Evolutionary conservation across 2,797 vertebrate species (phyloP), one percentile per base, ranked within the genome.

Genomic region (Arrhamphus sclerolepis): DNA sequence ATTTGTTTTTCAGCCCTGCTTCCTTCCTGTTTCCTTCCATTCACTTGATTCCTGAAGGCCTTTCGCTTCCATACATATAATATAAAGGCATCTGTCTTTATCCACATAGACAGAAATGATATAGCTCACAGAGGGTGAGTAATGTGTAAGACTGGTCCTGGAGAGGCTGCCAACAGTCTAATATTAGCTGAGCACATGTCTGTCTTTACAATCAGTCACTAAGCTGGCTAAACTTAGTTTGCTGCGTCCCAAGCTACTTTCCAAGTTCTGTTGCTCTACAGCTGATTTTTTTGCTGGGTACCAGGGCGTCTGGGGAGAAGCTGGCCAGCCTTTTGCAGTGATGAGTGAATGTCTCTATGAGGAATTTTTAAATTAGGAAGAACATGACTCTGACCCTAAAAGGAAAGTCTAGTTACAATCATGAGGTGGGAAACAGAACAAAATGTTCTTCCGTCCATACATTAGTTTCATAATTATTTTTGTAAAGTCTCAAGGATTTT

Each of bases 171-270:
- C 87, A 89, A 50, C 46, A 66, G 18, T 86, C 90, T 92, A 92
- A 92, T 91, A 91, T 92, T 92, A 93, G 89, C 85, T 41, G 56
- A 82, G 84, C 89, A 87, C 87, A 87, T 78, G 83, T 81, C 80
- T 82, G 82, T 84, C 90, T 90, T 88, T 82, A 85, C 71, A 83
- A 75, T 80, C 78, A 77, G 70, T 86, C 87, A 80, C 78, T 85
- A 82, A 86, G 73, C 77, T 85, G 78, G 83, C 91, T 93, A 88
- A 89, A 90, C 80, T 87, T 91, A 88, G 85, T 65, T 66, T 64
- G 50, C 56, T 72, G 71, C 34, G 75, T 82, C 81, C 74, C 79
- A 82, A 84, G 75, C 72, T 47, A 73, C 51, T 70, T 71, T 75
- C 76, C 64, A 73, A 73, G 57, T 80, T 68, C 41, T 49, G 51